phyloP scores from a whole-genome alignment of 1,140 invertebrate genomes.

The Theocolax elegans region DNA sequence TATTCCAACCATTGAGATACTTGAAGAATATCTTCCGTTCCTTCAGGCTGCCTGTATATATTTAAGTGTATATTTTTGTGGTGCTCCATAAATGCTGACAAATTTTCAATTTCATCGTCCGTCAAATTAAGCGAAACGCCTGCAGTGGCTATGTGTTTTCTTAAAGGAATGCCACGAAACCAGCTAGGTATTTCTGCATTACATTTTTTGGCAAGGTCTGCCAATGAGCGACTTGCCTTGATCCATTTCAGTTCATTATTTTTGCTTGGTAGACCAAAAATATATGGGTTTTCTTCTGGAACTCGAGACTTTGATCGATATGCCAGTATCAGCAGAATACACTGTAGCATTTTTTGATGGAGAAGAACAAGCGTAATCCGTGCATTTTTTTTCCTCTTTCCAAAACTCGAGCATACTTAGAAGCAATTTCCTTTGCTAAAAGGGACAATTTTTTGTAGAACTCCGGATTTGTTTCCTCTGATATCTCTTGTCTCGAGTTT shows the following conservation, averaged over 20 bases:
- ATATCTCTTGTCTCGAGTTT: background rate
- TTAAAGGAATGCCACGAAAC: conserved; percentile 31
- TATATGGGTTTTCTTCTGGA: background rate
- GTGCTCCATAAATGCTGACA: conserved; percentile 42
- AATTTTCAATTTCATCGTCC: conserved; percentile 20
- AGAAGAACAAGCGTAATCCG: background rate
- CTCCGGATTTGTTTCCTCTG: background rate
- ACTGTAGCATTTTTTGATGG: background rate
- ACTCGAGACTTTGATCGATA: background rate
- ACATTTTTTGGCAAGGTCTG: background rate
- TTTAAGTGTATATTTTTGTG: conserved; percentile 30
- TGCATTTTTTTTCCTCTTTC: conserved; percentile 1
- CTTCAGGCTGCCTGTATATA: conserved; percentile 26
- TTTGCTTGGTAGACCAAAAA: conserved; percentile 26
- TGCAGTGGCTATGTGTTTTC: conserved; percentile 43
- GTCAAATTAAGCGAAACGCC: conserved; percentile 30
- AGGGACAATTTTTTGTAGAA: background rate
- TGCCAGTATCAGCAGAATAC: conserved; percentile 6
- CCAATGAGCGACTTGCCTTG: background rate
- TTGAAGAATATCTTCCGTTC: background rate
- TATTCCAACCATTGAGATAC: background rate
- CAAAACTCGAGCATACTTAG: background rate
- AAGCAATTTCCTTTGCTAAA: background rate
- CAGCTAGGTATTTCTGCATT: background rate
- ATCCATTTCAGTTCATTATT: background rate